phyloP scores from a whole-genome alignment of 2,797 vertebrate species.

The Percopsis omiscomaycus region DNA sequence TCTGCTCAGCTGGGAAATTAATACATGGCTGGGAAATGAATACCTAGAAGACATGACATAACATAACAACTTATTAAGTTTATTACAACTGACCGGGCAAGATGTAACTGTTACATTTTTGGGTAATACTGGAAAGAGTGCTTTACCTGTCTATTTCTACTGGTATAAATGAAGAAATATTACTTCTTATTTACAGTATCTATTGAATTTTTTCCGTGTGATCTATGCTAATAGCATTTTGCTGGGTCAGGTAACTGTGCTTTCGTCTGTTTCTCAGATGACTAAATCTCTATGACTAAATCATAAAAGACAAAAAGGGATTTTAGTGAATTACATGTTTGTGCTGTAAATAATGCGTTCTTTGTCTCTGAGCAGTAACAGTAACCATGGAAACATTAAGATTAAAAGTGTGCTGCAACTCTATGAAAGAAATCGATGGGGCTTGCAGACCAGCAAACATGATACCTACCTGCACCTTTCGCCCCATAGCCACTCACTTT shows the following conservation, averaged over 20 bases:
- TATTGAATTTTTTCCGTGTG: conserved; percentile 33
- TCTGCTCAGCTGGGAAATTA: conserved; percentile 11
- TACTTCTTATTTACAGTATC: conserved; percentile 37
- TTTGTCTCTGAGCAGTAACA: conserved; percentile 30
- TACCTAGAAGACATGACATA: not conserved
- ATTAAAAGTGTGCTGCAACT: conserved; percentile 8
- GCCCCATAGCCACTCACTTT: not conserved
- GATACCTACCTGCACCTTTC: not conserved
- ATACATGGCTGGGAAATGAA: conserved; percentile 1
- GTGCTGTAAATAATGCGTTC: conserved; percentile 65
- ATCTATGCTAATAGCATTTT: not conserved
- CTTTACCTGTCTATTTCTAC: conserved; percentile 47
- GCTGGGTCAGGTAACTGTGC: conserved; percentile 21
- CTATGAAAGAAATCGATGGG: conserved; percentile 2
- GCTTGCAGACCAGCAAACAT: conserved; percentile 12
- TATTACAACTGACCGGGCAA: conserved; percentile 30
- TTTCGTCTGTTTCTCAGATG: conserved; percentile 27
- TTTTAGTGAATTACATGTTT: conserved; percentile 29
- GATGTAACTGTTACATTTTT: conserved; percentile 16
- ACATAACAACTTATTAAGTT: conserved; percentile 21
- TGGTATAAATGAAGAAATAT: conserved; percentile 39
- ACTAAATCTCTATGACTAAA: conserved; percentile 16
- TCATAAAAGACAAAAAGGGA: conserved; percentile 20
- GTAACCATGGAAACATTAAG: conserved; percentile 25
- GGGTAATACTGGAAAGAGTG: not conserved